Evolutionary conservation across 2,797 vertebrate species (phyloP).

Genomic region (Acomys russatus): DNA sequence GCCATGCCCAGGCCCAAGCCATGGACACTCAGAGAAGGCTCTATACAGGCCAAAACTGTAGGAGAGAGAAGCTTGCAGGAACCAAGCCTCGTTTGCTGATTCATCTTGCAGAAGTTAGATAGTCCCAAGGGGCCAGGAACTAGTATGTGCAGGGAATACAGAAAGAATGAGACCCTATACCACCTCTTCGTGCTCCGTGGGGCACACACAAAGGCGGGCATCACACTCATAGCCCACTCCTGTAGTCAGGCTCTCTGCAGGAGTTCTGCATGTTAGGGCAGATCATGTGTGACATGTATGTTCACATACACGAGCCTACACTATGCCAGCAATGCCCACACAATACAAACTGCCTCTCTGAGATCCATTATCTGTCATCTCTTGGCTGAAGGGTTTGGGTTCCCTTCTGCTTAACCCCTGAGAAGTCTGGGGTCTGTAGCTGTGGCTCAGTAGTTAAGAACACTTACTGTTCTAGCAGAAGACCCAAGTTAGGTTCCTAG

Average conservation of each 20-base stretch:
- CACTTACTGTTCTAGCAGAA: background rate
- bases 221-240: background rate
- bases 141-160: background rate
- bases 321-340: background rate
- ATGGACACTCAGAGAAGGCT: background rate
- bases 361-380: background rate
- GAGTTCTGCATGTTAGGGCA: background rate
- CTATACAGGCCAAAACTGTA: background rate
- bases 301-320: background rate
- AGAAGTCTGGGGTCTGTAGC: too few relatives aligned
- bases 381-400: background rate
- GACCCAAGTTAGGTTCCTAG: background rate
- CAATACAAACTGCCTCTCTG: background rate
- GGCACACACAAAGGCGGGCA: background rate
- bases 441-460: background rate
- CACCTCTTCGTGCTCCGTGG: background rate
- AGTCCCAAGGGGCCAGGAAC: background rate
- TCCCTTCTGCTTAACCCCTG: background rate
- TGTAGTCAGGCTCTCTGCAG: background rate
- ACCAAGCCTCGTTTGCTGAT: background rate
- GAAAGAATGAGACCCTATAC: background rate
- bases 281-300: too few relatives aligned
- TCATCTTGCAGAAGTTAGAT: background rate
- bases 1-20: background rate
- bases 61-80: background rate